Conservation (phyloP, 2,113 vertebrate species). For the Xyliphius kryptos region DNA sequence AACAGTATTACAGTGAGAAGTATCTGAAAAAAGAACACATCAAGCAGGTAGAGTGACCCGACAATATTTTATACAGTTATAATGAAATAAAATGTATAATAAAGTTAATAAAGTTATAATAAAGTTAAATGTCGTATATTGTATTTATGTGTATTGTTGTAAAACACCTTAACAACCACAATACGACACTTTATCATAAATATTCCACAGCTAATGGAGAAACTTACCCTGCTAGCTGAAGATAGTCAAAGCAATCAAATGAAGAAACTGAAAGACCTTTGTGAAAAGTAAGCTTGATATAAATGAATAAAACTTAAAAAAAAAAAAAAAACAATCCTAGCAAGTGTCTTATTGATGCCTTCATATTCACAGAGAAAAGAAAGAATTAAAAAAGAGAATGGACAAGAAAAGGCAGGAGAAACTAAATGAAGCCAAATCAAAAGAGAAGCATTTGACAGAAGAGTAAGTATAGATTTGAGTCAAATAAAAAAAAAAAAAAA, state of each 20-base stretch:
- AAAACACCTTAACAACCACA: no score
- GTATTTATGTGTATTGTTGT: no score
- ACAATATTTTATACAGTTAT: no score
- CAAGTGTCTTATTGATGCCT: neutral
- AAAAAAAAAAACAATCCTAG: no score
- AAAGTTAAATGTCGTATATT: no score
- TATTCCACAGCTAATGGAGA: constrained; percentile 79
- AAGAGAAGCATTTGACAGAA: constrained; percentile 95
- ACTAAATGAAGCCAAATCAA: constrained; percentile 91
- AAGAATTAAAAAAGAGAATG: constrained; percentile 95
- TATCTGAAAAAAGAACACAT: constrained; percentile 93
- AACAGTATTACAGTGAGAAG: constrained; percentile 96
- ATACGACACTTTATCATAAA: no score
- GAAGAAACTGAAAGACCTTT: constrained; percentile 93
- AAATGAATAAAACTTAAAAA: no score
- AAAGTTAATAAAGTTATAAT: no score
- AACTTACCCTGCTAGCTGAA: constrained; percentile 81
- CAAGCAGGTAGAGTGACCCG: constrained; percentile 75
- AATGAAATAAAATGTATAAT: no score
- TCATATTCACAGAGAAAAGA: constrained; percentile 80
- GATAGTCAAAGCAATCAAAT: constrained; percentile 84
- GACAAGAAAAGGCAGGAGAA: constrained; percentile 96
- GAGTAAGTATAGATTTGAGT: constrained; percentile 80
- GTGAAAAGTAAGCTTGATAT: constrained; percentile 89
- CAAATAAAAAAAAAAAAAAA: no score